A percentile compares a stretch with the other conserved stretches of the same genome.
These are phyloP conservation scores for Galendromus occidentalis DNA, from an alignment of 1,140 invertebrate genomes.

Conservation along the genomic window DNA sequence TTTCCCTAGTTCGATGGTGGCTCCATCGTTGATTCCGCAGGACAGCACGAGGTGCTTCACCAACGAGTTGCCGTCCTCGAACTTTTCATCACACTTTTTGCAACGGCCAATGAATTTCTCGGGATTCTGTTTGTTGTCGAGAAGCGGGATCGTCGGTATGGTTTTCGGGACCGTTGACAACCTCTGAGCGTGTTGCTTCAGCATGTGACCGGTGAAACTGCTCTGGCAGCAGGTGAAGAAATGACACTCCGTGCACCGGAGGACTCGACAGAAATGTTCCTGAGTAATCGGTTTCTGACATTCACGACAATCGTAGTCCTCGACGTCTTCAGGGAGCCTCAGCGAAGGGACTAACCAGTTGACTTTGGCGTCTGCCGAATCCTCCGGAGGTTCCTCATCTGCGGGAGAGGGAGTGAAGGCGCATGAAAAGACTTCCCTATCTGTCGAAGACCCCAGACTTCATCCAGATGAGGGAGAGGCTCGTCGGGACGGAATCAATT, in stretches of 20 bases:
- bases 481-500: too few species aligned
- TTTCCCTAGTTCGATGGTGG: not conserved
- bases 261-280: constrained; percentile 1
- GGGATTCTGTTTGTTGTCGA: constrained; percentile 2
- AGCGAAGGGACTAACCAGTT: not conserved
- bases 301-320: constrained; percentile 4
- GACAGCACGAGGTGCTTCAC: not conserved
- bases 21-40: not conserved
- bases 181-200: not conserved
- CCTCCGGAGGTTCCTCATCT: too few species aligned
- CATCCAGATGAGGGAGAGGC: too few species aligned
- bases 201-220: constrained; percentile 7
- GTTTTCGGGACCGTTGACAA: not conserved
- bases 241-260: constrained; percentile 2
- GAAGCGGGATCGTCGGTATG: not conserved
- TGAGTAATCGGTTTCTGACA: not conserved
- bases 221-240: constrained; percentile 8
- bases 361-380: not conserved
- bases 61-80: not conserved
- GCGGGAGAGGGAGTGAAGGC: too few species aligned
- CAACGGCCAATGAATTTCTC: not conserved
- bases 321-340: not conserved
- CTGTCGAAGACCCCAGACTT: too few species aligned
- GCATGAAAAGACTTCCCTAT: too few species aligned
- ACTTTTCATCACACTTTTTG: constrained; percentile 7